Evolutionary conservation across 2,888 invertebrate genomes (phyloP).

Genomic region (Spodoptera littoralis): DNA sequence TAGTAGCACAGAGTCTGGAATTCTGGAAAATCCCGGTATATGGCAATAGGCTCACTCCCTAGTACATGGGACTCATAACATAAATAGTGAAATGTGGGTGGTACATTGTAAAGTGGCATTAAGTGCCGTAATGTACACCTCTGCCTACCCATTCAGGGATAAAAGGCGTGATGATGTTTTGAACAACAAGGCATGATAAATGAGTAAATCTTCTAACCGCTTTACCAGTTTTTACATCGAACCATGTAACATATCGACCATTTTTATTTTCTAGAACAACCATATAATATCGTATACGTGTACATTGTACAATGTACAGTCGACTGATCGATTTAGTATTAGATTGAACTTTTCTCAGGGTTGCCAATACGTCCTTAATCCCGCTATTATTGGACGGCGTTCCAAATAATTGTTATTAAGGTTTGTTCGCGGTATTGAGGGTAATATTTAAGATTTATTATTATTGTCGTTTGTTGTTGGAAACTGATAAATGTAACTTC

Average conservation of each 20-base stretch:
- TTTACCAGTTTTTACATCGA: too few species aligned
- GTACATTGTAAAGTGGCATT: too few species aligned
- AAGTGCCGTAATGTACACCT: too few species aligned
- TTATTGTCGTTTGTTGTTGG: not conserved
- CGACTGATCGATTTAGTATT: slow-evolving; percentile 5
- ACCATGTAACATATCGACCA: not conserved
- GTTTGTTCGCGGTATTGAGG: not conserved
- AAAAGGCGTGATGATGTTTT: too few species aligned
- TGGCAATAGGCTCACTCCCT: too few species aligned
- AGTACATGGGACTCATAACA: too few species aligned
- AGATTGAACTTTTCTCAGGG: not conserved
- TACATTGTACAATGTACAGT: not conserved
- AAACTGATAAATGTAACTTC: not conserved
- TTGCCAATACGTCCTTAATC: slow-evolving; percentile 4
- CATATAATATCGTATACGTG: not conserved
- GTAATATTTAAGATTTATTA: slow-evolving; percentile 1
- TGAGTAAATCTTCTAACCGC: too few species aligned
- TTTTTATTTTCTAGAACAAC: not conserved
- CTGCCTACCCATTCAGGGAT: too few species aligned
- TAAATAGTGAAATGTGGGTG: too few species aligned
- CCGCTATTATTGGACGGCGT: not conserved
- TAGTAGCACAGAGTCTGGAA: too few species aligned
- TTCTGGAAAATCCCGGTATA: too few species aligned
- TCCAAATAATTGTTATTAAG: slow-evolving; percentile 1
- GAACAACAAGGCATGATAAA: too few species aligned